Evolutionary conservation across 2,797 vertebrate species (phyloP), one percentile per base, ranked within the genome.

Genomic region (Chromis chromis): DNA sequence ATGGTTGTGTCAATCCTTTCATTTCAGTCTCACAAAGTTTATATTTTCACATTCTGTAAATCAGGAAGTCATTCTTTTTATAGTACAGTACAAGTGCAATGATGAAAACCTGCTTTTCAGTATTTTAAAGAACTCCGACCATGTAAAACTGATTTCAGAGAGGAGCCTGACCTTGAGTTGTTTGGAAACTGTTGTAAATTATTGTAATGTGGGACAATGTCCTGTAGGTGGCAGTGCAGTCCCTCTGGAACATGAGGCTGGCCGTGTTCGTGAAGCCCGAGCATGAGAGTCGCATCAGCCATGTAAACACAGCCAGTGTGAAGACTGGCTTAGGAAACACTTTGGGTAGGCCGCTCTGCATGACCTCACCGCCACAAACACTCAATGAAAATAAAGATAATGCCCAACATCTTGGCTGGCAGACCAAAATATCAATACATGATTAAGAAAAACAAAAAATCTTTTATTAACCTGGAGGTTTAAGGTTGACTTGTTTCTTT

Each of bases 241-340:
- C 95, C 78, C 92, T 96, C 57, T 96, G 95, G 93, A 96, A 94
- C 58, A 94, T 96, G 79, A 94, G 93, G 83, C 89, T 96, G 84
- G 95, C 93, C 0, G 94, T 96, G 86, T 94, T 96, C 49, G 94
- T 95, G 50, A 95, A 89, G 77, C 92, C 93, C 0, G 94, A 95
- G 72, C 92, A 95, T 0, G 94, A 95, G 86, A 81, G 84, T 63
- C 85, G 89, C 22, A 86, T 96, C 86, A 94, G 91, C 76, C 94
- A 94, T 61, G 92, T 96, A 77, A 94, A 88, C 89, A 89, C 93
- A 1, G 95, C 95, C 82, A 94, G 91, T 62, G 95, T 96, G 46
- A 96, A 94, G 88, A 96, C 95, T 1, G 94, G 96, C 33, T 78
- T 96, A 62, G 95, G 94, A 3, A 96, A 96, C 77, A 94, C 95